Base-by-base conservation (phyloP, 2,888 invertebrate species). In the Temnothorax rugatulus region DNA sequence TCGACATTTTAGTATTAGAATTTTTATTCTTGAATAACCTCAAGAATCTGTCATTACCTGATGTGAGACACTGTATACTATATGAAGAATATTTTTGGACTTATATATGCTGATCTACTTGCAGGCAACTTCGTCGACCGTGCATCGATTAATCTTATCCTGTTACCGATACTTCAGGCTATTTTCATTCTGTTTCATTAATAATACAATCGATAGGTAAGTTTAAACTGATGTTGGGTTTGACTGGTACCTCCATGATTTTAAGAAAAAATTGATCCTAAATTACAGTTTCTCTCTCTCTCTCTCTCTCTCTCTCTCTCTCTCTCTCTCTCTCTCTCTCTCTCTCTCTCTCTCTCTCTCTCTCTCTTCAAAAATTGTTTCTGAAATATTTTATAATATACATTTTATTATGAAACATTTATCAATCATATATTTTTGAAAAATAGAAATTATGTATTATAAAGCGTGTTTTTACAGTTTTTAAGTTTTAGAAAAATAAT, bases 131-230 rank as follows among this genome's bases (percentile, higher is more conserved):
- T 74, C 63, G 69, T 63, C 61, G 41, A 63, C 59, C 63, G 47
- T 25, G 21, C 50, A 38, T 74, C 82, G 52, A 52, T 82, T 44
- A 74, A 52, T 74, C 52, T 74, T 74, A n/a, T 82, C 63, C 74
- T 82, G 66, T 66, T 77, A 68, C 66, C 41, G 29, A 68, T 66
- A n/a, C 41, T 41, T 54, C 52, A 54, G 76, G 38, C 52, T 66
- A 52, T 77, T 77, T 38, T 77, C 52, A 66, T 66, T 34, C 52
- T 54, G 41, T 77, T 68, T 66, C 38, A 68, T 66, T 66, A 77
- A 77, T 66, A 54, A 76, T 38, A 54, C 41, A 68, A 41, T 54
- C 52, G 18, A 76, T 66, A 52, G 76, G 66, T 76, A 76, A 76
- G 76, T 66, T 76, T 66, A 25, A 64, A 64, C 41, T 21, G 52